Percentiles rank a stretch among this genome's conserved stretches.
phyloP scores from a whole-genome alignment of 2,113 vertebrate genomes.

The Oplegnathus fasciatus region DNA sequence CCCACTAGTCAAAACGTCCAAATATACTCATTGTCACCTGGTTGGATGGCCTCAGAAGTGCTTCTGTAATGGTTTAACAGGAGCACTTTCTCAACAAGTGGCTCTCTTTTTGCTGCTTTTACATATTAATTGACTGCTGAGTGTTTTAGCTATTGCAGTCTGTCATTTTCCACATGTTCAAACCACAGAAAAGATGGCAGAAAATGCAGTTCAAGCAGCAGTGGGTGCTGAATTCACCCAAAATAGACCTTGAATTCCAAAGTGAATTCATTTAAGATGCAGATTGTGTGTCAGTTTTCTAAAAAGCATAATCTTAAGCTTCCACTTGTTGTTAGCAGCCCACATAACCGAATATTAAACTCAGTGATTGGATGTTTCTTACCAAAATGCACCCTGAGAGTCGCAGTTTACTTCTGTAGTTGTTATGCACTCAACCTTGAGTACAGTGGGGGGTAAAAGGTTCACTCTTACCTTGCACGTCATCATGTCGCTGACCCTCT shows the following conservation, averaged over 20 bases:
- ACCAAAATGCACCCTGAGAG: constrained; percentile 1
- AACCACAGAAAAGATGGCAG: not conserved
- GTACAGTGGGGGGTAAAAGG: not conserved
- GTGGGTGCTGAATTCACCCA: too few species aligned
- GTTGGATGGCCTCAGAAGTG: not conserved
- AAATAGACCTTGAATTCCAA: not conserved
- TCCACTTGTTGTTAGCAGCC: not conserved
- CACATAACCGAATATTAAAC: not conserved
- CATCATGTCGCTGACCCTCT: constrained; percentile 92
- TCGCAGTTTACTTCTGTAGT: not conserved
- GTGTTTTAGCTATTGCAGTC: not conserved
- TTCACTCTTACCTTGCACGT: constrained; percentile 89
- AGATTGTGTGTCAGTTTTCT: not conserved
- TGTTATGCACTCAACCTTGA: not conserved
- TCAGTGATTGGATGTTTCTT: not conserved
- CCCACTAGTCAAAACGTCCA: not conserved
- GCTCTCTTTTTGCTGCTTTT: not conserved
- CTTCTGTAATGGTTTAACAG: not conserved
- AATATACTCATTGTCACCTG: not conserved
- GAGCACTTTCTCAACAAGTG: too few species aligned
- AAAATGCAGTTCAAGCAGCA: not conserved
- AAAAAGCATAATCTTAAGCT: not conserved
- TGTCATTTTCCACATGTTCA: not conserved
- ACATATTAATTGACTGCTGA: not conserved
- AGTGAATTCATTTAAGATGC: not conserved